Percentiles rank a stretch among this genome's conserved stretches.
Evolutionary conservation across 2,113 vertebrate species (phyloP).

Genomic region (Eubucco bourcierii): DNA sequence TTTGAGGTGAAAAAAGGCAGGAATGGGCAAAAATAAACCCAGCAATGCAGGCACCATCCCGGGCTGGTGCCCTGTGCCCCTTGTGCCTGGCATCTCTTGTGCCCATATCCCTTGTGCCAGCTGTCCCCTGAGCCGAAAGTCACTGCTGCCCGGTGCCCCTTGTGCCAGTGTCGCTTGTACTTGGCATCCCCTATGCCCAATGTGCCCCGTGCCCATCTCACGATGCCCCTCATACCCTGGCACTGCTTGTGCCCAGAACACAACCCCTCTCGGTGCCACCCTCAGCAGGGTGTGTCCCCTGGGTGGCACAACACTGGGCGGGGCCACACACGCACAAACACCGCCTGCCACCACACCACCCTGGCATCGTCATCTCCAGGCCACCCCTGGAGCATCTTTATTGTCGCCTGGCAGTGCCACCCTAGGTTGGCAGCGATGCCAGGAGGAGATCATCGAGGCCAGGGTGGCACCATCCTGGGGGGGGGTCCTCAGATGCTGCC

Average conservation of each 20-base stretch:
- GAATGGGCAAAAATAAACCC: too few species aligned
- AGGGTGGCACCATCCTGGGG: neutral
- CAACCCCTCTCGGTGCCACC: neutral
- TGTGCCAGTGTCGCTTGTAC: neutral
- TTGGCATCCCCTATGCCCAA: too few species aligned
- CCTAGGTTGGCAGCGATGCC: neutral
- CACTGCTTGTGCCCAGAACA: too few species aligned
- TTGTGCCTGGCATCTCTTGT: neutral
- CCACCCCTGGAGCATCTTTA: neutral
- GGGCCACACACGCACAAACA: too few species aligned
- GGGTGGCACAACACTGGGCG: too few species aligned
- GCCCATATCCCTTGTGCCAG: too few species aligned
- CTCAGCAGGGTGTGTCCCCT: neutral
- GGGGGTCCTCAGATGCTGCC: neutral
- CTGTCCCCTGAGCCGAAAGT: neutral
- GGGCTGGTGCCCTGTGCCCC: neutral
- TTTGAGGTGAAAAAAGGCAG: too few species aligned
- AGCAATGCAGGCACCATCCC: too few species aligned
- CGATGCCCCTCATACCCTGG: too few species aligned
- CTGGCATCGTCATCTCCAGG: accelerated
- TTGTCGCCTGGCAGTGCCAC: neutral
- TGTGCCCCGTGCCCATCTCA: too few species aligned
- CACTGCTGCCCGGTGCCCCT: neutral
- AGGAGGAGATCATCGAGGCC: accelerated
- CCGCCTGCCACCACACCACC: too few species aligned